Base-by-base conservation (phyloP, 1,140 invertebrate genomes). In the Pissodes strobi region DNA sequence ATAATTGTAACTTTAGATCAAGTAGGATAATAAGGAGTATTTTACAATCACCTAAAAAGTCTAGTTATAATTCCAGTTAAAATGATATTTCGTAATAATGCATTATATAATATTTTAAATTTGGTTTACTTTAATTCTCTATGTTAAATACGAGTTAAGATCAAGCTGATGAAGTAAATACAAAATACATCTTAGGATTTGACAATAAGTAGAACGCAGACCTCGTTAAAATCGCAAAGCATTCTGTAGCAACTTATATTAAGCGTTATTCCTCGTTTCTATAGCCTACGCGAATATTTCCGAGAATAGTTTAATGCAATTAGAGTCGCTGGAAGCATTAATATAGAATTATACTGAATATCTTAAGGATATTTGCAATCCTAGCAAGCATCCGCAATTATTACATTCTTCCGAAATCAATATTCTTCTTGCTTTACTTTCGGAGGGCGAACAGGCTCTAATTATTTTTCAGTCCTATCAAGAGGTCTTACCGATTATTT, bases 401-500 rank as follows among this genome's bases (percentile, higher is more conserved):
- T 57, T 57, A 43, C 55, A 43, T 57, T 57, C 38, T 57, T 56
- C 19, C 22, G 3, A 22, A 9, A 21, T 25, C 39, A 8, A 39
- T 43, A 57, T 43, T 57, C 55, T 22, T 57, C 45, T 43, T n/a
- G 9, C 38, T 15, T 15, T 57, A 25, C 22, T 17, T 43, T 25
- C 23, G 55, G 23, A 45, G 25, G 13, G 22, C 21, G 22, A 46
- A 3, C 17, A 51, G 38, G 55, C 17, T 22, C 9, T 27, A 57
- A 57, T 43, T 57, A 57, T 57, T 57, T 57, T 45, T 21, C n/a
- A 17, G 37, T 15, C 13, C 39, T 45, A 45, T 45, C 55, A 45
- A 57, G 55, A 43, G 38, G 38, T 18, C 25, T 43, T 43, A 57
- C 55, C 21, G 55, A 57, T 57, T 43, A 43, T 57, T 57, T n/a